Percentiles rank a stretch among this genome's conserved stretches.
phyloP scores from a whole-genome alignment of 2,113 vertebrate species.

The Tor tambroides region DNA sequence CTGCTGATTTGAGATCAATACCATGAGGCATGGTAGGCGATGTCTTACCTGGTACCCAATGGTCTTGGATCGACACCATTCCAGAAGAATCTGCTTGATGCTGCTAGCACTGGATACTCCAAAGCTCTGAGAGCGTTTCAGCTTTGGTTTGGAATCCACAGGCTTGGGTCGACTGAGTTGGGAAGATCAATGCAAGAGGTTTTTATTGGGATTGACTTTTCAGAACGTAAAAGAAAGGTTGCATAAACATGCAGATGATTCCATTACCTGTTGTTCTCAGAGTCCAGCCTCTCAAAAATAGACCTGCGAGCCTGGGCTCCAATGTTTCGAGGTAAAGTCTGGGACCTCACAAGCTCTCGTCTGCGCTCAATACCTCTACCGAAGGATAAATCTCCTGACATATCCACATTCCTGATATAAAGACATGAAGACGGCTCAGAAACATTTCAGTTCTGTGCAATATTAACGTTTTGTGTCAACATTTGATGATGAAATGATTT shows the following conservation, averaged over 20 bases:
- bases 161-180: conserved; percentile 75
- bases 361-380: conserved; percentile 79
- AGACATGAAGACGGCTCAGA: not conserved
- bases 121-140: conserved; percentile 96
- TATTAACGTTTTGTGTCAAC: not conserved
- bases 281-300: conserved; percentile 86
- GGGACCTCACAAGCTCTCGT: conserved; percentile 90
- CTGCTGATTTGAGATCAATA: not conserved
- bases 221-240: not conserved
- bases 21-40: not conserved
- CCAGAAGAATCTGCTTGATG: conserved; percentile 96
- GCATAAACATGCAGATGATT: not conserved
- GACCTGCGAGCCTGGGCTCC: conserved; percentile 86
- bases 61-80: conserved; percentile 98
- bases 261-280: conserved; percentile 79
- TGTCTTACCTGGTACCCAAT: conserved; percentile 89
- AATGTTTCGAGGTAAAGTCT: conserved; percentile 86
- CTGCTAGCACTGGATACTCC: conserved; percentile 94
- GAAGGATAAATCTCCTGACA: conserved; percentile 61
- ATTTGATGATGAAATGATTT: not conserved
- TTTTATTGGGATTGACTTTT: not conserved
- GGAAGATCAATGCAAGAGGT: not conserved
- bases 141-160: conserved; percentile 85
- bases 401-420: conserved; percentile 66
- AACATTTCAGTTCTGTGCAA: conserved; percentile 14